These are phyloP conservation scores for Athene cunicularia DNA, from an alignment of 2,113 vertebrate genomes.

Conservation along the genomic window DNA sequence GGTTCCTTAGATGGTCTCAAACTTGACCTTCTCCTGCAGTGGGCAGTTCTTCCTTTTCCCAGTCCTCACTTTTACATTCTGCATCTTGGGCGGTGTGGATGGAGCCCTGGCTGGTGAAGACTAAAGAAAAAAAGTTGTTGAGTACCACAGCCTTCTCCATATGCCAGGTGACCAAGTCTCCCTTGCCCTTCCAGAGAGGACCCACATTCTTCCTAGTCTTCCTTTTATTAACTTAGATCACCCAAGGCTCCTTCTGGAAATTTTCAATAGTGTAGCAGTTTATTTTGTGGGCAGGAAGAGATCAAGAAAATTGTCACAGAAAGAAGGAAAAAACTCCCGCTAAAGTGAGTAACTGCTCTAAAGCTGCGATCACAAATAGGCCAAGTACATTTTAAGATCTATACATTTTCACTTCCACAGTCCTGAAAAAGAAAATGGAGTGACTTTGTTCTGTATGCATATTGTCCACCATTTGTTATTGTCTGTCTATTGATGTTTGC, in stretches of 20 bases:
- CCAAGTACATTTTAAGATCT: background rate
- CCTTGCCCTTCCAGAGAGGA: no score
- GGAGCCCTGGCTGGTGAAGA: no score
- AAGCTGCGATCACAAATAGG: background rate
- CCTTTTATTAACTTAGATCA: background rate
- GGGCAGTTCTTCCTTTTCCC: no score
- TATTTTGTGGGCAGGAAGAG: background rate
- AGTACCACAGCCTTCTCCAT: no score
- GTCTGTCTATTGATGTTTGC: slow-evolving; percentile 35
- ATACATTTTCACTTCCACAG: background rate
- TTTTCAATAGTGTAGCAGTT: background rate
- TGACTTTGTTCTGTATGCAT: slow-evolving; percentile 5
- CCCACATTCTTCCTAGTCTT: no score
- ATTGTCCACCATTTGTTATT: slow-evolving; percentile 42
- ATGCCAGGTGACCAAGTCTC: no score
- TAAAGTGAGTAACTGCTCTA: background rate
- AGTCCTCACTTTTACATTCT: no score
- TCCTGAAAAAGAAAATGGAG: slow-evolving; percentile 1
- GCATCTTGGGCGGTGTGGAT: no score
- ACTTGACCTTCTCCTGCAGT: no score
- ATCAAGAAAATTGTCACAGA: background rate
- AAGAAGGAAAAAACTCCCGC: background rate
- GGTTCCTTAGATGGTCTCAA: no score
- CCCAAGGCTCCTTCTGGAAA: background rate
- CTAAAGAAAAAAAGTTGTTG: no score